These are phyloP conservation scores for Poeciliopsis paucimaculata DNA, from an alignment of 2,797 vertebrate genomes.

Conservation along the genomic window DNA sequence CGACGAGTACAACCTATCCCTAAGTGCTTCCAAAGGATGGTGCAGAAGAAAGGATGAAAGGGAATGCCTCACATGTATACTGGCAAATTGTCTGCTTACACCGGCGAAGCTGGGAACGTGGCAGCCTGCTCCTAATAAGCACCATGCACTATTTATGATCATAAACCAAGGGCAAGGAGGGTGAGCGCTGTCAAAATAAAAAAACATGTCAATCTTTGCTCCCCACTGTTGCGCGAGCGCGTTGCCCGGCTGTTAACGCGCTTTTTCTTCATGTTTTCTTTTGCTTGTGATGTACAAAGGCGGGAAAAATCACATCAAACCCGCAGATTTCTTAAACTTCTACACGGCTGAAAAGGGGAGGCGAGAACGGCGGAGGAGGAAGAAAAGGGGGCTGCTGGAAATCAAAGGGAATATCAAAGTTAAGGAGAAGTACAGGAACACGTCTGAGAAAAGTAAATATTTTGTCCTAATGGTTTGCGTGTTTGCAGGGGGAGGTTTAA, in stretches of 20 bases:
- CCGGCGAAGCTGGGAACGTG: constrained; percentile 57
- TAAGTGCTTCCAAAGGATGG: constrained; percentile 70
- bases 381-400: constrained; percentile 29
- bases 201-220: constrained; percentile 81
- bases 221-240: constrained; percentile 66
- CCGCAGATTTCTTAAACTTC: constrained; percentile 68
- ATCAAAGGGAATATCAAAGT: constrained; percentile 83
- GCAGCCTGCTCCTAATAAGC: constrained; percentile 78
- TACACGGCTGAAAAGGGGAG: constrained; percentile 58
- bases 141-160: constrained; percentile 83
- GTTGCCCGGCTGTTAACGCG: constrained; percentile 71
- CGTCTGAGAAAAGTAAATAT: constrained; percentile 75
- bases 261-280: constrained; percentile 65
- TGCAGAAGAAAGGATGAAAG: constrained; percentile 69
- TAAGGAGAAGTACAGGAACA: constrained; percentile 61
- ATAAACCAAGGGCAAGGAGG: constrained; percentile 75
- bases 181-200: constrained; percentile 79
- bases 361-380: constrained; percentile 9
- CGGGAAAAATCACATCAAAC: constrained; percentile 77
- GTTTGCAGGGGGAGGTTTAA: constrained; percentile 48
- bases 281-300: constrained; percentile 81
- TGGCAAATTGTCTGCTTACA: constrained; percentile 78
- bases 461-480: constrained; percentile 72
- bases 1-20: constrained; percentile 58
- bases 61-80: constrained; percentile 79